A percentile compares a stretch with the other conserved stretches of the same genome.
These are phyloP conservation scores for Anoplophora glabripennis DNA, from an alignment of 1,140 invertebrate species.

Conservation along the genomic window DNA sequence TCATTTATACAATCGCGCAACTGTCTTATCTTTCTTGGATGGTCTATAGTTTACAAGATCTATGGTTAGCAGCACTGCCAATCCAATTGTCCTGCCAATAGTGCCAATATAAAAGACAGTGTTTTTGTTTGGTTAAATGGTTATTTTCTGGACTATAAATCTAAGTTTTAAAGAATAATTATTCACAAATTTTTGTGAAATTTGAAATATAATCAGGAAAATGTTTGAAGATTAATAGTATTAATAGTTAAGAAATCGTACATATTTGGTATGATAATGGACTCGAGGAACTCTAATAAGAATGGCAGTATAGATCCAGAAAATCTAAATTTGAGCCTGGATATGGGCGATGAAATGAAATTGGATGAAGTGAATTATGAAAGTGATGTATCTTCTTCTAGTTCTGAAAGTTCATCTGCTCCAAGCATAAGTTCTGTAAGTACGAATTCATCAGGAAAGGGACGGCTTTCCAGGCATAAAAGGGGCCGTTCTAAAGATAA, in stretches of 20 bases:
- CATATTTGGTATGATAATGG: slow-evolving; percentile 36
- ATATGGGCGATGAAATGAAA: slow-evolving; percentile 49
- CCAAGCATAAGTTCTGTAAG: slow-evolving; percentile 74
- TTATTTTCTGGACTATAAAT: not conserved
- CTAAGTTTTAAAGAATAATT: not conserved
- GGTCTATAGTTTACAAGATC: too few relatives aligned
- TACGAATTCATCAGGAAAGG: slow-evolving; percentile 59
- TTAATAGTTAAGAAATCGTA: not conserved
- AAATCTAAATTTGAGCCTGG: slow-evolving; percentile 46
- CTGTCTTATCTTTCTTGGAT: too few relatives aligned
- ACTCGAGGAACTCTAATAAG: slow-evolving; percentile 40
- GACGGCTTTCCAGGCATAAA: slow-evolving; percentile 53
- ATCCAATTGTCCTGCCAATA: too few relatives aligned
- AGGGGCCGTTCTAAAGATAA: slow-evolving; percentile 53
- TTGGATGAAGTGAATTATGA: slow-evolving; percentile 55
- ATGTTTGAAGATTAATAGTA: not conserved
- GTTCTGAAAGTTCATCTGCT: slow-evolving; percentile 63
- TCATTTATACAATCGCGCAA: too few relatives aligned
- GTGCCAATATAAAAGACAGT: not conserved
- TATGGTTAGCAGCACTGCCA: too few relatives aligned
- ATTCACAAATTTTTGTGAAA: not conserved
- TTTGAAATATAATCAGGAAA: not conserved
- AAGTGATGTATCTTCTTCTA: slow-evolving; percentile 74
- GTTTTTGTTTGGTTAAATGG: slow-evolving; percentile 11
- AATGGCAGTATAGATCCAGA: slow-evolving; percentile 46